Evolutionary conservation across 2,797 vertebrate genomes (phyloP), one percentile per base, ranked within the genome.

Genomic region (Psittacula derbiana): DNA sequence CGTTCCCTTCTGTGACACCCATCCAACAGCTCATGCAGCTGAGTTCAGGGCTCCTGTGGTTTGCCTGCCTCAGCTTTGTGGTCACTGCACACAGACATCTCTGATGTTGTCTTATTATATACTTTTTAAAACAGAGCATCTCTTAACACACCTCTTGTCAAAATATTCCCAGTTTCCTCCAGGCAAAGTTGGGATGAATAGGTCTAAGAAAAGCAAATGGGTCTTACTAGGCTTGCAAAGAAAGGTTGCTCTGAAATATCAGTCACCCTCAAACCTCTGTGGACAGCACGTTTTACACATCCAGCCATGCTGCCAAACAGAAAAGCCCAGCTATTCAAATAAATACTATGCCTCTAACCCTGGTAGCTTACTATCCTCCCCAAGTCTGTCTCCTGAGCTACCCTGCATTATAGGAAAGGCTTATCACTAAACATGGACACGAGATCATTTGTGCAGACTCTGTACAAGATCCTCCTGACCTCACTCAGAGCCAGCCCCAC

Each of bases 1-100:
- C 1, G 0, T 11, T 64, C 40, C 64, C 40, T 41, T 55, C 43
- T 43, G 44, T 0, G 0, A 14, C 47, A n/a, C 58, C 55, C 47
- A 33, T 16, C 43, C 14, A 5, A 24, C 44, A 71, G 30, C 15
- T 74, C 52, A 58, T 12, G 27, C 5, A 1, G 8, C 14, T 4
- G 1, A 27, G 47, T 6, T n/a, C 47, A 12, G 46, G 8, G 11
- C n/a, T 86, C 55, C 50, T 5, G 36, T 6, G 30, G 31, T 50
- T 89, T 43, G 12, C 30, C 12, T 58, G 38, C 53, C 38, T 83
- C 58, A 49, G 17, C 46, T 64, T 16, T 3, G 30, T 30, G 21
- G 38, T 17, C 11, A 2, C 28, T 44, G 50, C 40, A 43, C 23
- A 55, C 44, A 71, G 67, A 30, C 44, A 5, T 20, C 10, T 60